These are phyloP conservation scores for Dreissena polymorpha DNA, from an alignment of 1,140 invertebrate species.

Conservation along the genomic window DNA sequence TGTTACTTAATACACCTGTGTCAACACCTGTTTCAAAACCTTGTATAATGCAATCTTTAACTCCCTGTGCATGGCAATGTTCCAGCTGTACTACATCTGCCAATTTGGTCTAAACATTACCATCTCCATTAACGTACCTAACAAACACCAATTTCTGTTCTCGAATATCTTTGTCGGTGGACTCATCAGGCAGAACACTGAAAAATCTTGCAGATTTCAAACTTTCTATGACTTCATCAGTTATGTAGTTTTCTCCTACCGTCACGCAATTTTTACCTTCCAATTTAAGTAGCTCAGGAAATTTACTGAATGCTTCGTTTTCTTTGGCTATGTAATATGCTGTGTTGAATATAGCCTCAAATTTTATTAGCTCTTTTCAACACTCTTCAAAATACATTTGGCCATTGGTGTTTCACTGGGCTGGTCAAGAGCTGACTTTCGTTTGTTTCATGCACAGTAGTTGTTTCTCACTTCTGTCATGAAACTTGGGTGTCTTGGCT, in stretches of 20 bases:
- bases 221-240: too few relatives aligned
- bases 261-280: constrained; percentile 16
- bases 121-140: neutral
- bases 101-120: constrained; percentile 1
- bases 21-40: too few relatives aligned
- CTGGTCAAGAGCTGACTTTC: neutral
- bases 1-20: neutral
- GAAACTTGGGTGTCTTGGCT: neutral
- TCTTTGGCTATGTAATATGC: constrained; percentile 37
- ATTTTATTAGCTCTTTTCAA: neutral
- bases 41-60: neutral
- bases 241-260: constrained; percentile 8
- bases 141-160: neutral
- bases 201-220: too few relatives aligned
- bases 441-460: constrained; percentile 5
- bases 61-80: constrained; percentile 6
- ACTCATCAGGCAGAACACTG: too few relatives aligned
- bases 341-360: constrained; percentile 17
- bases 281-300: constrained; percentile 8
- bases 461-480: constrained; percentile 22
- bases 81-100: constrained; percentile 12
- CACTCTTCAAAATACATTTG: constrained; percentile 12
- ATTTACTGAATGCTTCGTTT: constrained; percentile 27
- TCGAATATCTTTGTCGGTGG: too few relatives aligned
- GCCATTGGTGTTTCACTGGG: constrained; percentile 16